phyloP scores from a whole-genome alignment of 92 coral and sea anemone genomes.

The Epizoanthus scotinus region DNA sequence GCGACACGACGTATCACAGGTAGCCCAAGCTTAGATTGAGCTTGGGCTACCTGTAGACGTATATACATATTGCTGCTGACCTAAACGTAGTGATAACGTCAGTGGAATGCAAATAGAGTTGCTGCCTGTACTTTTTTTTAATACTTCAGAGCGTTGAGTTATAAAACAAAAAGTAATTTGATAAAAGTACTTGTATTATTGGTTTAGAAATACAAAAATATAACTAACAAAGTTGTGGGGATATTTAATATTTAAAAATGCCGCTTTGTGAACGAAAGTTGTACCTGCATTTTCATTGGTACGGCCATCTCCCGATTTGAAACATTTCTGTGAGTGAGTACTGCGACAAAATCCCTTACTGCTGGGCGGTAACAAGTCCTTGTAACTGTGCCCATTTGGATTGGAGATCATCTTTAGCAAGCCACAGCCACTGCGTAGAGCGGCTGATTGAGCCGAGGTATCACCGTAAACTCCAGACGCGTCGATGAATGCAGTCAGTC shows the following conservation, averaged over 20 bases:
- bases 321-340: conserved; percentile 32
- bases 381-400: conserved; percentile 20
- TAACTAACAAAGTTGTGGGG: too few species aligned
- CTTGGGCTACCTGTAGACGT: too few species aligned
- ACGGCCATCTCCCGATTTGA: conserved; percentile 61
- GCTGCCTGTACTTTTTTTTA: too few species aligned
- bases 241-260: not conserved
- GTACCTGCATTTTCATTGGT: conserved; percentile 60
- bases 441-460: conserved; percentile 6
- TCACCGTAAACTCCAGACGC: conserved; percentile 63
- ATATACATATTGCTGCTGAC: too few species aligned
- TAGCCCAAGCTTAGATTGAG: too few species aligned
- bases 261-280: not conserved
- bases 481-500: conserved; percentile 59
- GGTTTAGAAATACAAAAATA: too few species aligned
- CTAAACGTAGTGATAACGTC: too few species aligned
- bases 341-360: conserved; percentile 42
- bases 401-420: conserved; percentile 26
- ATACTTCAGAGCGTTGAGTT: too few species aligned
- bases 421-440: conserved; percentile 40
- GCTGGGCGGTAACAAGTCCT: conserved; percentile 36
- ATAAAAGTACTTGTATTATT: too few species aligned
- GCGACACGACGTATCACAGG: too few species aligned
- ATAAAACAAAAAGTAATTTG: too few species aligned
- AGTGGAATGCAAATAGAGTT: too few species aligned